Base-by-base conservation (phyloP, 2,113 vertebrate species). In the Petrocephalus zakoni region DNA sequence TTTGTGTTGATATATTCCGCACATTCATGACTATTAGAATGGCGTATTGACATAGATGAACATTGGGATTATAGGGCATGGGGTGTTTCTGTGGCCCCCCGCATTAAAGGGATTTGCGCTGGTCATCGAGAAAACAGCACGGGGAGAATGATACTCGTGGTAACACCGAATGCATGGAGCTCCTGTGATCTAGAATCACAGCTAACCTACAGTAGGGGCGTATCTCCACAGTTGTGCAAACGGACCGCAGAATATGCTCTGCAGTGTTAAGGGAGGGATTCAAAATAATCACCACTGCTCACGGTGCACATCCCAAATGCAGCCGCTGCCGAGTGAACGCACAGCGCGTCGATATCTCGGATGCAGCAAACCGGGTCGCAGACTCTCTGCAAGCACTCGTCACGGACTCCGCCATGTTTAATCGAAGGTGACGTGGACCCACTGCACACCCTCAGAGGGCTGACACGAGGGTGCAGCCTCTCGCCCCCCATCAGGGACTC, bases 1-100 rank as follows among this genome's bases (percentile, higher is more conserved):
- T 75, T 78, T 55, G 64, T 56, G 78, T 56, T 81, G 68, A 88
- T 88, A 58, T 83, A 83, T 56, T 75, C 87, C 10, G 6, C 55
- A n/a, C 87, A 88, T 88, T 42, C 72, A 75, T 81, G 68, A 88
- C 51, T 81, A 88, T 88, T 81, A 25, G 46, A 53, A 55, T 82
- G 52, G 78, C 51, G 21, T 51, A 58, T 51, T 83, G 87, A 88
- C 75, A 87, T 87, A 58, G 52, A 58, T 87, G 52, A 37, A 87
- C 29, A 37, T 58, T 87, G 29, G 52, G 85, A 87, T 87, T 58
- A 87, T 58, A 87, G 46, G 19, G 52, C 55, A 29, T 22, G 25
- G 55, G 17, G 15, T 17, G 29, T 52, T 87, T 58, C 13, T 86
- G n/a, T 19, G 52, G 85, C 56, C 29, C 21, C 51, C 51, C 84